Evolutionary conservation across 2,113 vertebrate genomes (phyloP).

Genomic region (Hoplias malabaricus): DNA sequence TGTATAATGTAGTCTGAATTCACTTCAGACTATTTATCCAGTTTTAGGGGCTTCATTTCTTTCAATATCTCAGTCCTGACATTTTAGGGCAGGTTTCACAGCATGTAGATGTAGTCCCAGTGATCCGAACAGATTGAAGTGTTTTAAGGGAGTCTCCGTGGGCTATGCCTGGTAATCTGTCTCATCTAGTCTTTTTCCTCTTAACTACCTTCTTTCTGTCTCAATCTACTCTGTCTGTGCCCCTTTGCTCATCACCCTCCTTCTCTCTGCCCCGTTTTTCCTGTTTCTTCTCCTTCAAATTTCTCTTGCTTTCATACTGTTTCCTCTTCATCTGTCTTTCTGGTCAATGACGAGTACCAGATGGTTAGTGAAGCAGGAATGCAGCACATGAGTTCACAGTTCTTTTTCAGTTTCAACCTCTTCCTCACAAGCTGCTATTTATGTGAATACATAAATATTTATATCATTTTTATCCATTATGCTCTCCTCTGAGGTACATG

Average conservation of each 20-base stretch:
- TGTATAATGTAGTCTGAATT: background rate
- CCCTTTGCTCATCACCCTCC: background rate
- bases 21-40: background rate
- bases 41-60: background rate
- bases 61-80: background rate
- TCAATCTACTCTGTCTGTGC: background rate
- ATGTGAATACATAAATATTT: background rate
- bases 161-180: conserved; percentile 43
- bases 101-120: background rate
- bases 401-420: background rate
- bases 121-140: background rate
- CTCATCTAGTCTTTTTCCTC: background rate
- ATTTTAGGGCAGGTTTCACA: background rate
- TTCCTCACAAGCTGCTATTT: background rate
- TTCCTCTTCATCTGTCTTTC: background rate
- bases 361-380: conserved; percentile 8
- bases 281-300: background rate
- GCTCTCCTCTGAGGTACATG: no score
- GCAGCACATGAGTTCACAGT: background rate
- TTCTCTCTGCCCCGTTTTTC: background rate
- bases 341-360: conserved; percentile 38
- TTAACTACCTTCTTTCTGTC: background rate
- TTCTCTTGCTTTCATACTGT: background rate
- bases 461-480: no score
- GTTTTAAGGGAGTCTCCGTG: background rate